Conservation (phyloP, 64 coral and sea anemone species). For the Hydrozoanthus tunicans region DNA sequence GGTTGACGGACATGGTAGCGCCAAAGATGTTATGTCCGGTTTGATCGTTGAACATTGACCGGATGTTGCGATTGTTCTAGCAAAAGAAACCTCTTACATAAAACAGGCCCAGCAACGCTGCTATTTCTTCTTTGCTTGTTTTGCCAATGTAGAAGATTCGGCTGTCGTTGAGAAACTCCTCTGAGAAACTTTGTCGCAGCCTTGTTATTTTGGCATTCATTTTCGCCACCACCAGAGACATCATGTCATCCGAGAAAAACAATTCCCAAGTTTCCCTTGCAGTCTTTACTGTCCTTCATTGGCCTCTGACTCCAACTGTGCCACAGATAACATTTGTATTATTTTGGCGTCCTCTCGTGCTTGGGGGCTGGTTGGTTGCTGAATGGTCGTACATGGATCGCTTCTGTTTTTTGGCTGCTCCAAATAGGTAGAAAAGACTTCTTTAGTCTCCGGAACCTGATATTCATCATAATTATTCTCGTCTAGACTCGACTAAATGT, state of each 20-base stretch:
- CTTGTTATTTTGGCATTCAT: background rate
- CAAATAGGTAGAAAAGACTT: constrained; percentile 26
- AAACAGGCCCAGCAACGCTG: constrained; percentile 5
- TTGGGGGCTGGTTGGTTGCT: constrained; percentile 13
- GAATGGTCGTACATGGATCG: constrained; percentile 4
- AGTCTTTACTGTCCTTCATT: constrained; percentile 10
- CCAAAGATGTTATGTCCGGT: constrained; percentile 1
- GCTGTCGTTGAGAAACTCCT: constrained; percentile 19
- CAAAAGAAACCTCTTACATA: constrained; percentile 30
- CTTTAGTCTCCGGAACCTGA: constrained; percentile 7
- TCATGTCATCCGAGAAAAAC: constrained; percentile 32
- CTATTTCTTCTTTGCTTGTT: constrained; percentile 36
- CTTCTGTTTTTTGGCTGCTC: constrained; percentile 29
- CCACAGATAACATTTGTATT: constrained; percentile 25
- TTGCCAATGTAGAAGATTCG: background rate
- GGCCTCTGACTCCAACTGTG: constrained; percentile 27
- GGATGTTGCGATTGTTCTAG: background rate
- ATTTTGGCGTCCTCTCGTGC: constrained; percentile 36
- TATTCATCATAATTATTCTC: constrained; percentile 47
- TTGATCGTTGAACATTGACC: constrained; percentile 19
- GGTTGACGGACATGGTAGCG: constrained; percentile 9
- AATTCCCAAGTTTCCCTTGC: constrained; percentile 4
- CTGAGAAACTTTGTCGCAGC: background rate
- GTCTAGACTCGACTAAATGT: constrained; percentile 35
- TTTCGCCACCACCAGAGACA: constrained; percentile 14